Base-by-base conservation (phyloP, 2,888 invertebrate genomes). In the Euphydryas editha region DNA sequence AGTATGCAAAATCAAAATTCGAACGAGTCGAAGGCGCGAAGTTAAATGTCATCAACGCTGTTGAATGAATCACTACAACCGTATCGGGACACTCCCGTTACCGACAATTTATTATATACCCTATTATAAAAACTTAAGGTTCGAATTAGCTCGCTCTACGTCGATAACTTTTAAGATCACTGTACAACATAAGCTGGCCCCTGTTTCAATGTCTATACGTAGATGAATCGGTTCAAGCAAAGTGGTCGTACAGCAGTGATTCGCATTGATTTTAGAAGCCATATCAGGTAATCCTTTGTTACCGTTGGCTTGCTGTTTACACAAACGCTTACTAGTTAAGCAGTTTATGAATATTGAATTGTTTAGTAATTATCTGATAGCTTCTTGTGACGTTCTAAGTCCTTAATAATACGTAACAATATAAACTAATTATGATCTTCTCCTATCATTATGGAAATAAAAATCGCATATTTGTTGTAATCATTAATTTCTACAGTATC, bases 211-310 rank as follows among this genome's bases (percentile, higher is more conserved):
- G 54, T n/a, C 58, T 42, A 63, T 44, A 63, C 69, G 62, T 70
- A 65, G 67, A 65, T 70, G 62, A 67, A 62, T 69, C 61, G 66
- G 75, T 68, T 75, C 74, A 61, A 70, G 68, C 69, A 69, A 63
- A 68, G 54, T 69, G 65, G 74, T 68, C 59, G 69, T 60, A 57
- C 63, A 62, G 74, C 79, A 76, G 81, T 83, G 84, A 86, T 85
- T 84, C 78, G 76, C 80, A 90, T 90, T 85, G 92, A 92, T 92
- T 92, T 91, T 86, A 80, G 92, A 92, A 92, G 85, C 91, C 90
- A 55, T 80, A 81, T 65, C 72, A 70, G 71, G 71, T 87, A 90
- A 91, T 87, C 88, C 88, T 85, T 81, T 86, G 88, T 90, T 87
- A 82, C 81, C 77, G 82, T 83, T 75, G 79, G 84, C 80, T 81